A percentile compares a stretch with the other conserved stretches of the same genome.
These are phyloP conservation scores for Plodia interpunctella DNA, from an alignment of 1,140 invertebrate genomes.

Conservation along the genomic window DNA sequence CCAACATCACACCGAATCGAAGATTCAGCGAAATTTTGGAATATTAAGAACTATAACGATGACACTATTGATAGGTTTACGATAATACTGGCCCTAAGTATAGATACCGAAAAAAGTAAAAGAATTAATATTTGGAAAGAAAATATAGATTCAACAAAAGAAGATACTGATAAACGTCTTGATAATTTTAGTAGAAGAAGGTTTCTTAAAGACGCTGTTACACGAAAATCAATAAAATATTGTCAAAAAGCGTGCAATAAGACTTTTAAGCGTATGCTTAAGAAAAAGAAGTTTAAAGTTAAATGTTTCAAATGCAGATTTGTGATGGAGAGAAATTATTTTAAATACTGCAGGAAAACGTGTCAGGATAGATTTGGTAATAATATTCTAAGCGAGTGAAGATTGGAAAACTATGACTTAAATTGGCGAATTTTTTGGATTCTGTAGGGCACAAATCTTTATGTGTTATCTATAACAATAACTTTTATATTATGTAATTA, in stretches of 20 bases:
- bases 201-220: background rate
- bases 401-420: background rate
- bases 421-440: background rate
- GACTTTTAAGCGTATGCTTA: background rate
- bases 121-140: background rate
- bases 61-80: background rate
- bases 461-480: no score
- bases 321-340: background rate
- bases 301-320: background rate
- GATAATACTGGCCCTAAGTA: background rate
- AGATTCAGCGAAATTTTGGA: no score
- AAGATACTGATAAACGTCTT: background rate
- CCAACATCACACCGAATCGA: no score
- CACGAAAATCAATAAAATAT: background rate
- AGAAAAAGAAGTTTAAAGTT: background rate
- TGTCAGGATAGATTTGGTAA: background rate
- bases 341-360: background rate
- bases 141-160: background rate
- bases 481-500: no score
- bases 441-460: no score
- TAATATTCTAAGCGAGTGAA: background rate
- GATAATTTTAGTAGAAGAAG: background rate
- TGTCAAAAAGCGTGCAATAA: background rate
- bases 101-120: background rate
- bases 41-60: no score